Evolutionary conservation across 53 echinoderm and acorn worm species (phyloP), one percentile per base, ranked within the genome.

Genomic region (Stichopus horrens): DNA sequence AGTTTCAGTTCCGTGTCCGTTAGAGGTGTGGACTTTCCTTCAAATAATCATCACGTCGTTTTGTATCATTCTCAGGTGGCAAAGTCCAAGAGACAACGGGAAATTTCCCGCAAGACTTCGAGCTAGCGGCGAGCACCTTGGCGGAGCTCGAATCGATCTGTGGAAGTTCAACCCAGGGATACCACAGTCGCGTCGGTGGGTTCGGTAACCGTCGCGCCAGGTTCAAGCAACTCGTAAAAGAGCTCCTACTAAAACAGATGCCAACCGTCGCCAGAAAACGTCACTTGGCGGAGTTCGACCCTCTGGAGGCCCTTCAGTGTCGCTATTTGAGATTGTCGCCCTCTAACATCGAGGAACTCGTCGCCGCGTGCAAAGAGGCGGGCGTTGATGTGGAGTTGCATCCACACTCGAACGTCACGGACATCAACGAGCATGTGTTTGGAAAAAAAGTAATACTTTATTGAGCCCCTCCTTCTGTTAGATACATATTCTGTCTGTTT

Each of bases 371-470:
- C 81, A 92, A 66, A 21, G 94, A 97, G 0, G 83, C 90, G 18
- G 98, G 98, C 19, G 84, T 95, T 22, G 89, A 91, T 8, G 93
- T 95, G 85, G 94, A 88, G 9, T 78, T 94, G 5, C 98, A 97
- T 60, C 94, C 98, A 16, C 95, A 97, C 86, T 94, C 92, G 68
- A 83, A 90, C 78, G 92, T 97, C 16, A 88, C 93, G 3, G 90
- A 97, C 63, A 66, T 93, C 20, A 88, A 73, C 37, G 89, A 94
- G 59, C 90, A 87, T 75, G 94, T 97, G 0, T 97, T 97, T 83
- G 92, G 86, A 78, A 77, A 55, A 55, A 52, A 23, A n/a, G 21
- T 21, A 2, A 37, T 37, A 37, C 37, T 37, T 37, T 2, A 37
- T 37, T 37, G 13, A 13, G 14, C 71, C 13, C 13, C 13, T 68